Evolutionary conservation across 2,888 invertebrate species (phyloP), one percentile per base, ranked within the genome.

Genomic region (Colostygia pectinataria): DNA sequence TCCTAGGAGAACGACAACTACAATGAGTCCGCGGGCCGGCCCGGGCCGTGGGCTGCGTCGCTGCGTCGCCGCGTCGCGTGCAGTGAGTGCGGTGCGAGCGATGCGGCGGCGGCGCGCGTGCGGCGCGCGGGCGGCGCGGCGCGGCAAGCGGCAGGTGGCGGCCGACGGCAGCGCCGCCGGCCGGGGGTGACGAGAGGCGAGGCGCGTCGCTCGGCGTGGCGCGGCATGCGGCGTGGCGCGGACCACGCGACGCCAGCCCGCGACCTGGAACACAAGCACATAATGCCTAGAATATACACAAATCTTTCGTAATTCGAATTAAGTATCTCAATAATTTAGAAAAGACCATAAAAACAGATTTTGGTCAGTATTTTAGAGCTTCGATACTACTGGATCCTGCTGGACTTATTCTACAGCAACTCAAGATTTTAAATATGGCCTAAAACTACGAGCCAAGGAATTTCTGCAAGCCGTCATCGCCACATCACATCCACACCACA

Each of bases 231-330:
- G 13, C 5, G 23, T 10, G 31, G 7, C 23, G 13, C 14, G 25
- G 4, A 9, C n/a, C 40, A 9, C 23, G 32, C 45, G 60, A 57
- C 32, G 34, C 53, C 66, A 66, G 68, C 68, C 67, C 69, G 71
- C 71, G 67, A 76, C 75, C 83, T 82, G 77, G 8, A 70, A 70
- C 51, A 56, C 40, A 8, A 44, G 3, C 20, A 20, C 20, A 6
- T 20, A 6, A 20, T 6, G 2, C 15, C n/a, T n/a, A n/a, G n/a
- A n/a, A n/a, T n/a, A n/a, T n/a, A n/a, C n/a, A n/a, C n/a, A n/a
- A n/a, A n/a, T n/a, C n/a, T n/a, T n/a, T n/a, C n/a, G n/a, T n/a
- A n/a, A n/a, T n/a, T n/a, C n/a, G n/a, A n/a, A n/a, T n/a, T n/a
- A n/a, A n/a, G n/a, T n/a, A n/a, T n/a, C n/a, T n/a, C n/a, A n/a